phyloP scores from a whole-genome alignment of 2,797 vertebrate species.

The Onychomys torridus region DNA sequence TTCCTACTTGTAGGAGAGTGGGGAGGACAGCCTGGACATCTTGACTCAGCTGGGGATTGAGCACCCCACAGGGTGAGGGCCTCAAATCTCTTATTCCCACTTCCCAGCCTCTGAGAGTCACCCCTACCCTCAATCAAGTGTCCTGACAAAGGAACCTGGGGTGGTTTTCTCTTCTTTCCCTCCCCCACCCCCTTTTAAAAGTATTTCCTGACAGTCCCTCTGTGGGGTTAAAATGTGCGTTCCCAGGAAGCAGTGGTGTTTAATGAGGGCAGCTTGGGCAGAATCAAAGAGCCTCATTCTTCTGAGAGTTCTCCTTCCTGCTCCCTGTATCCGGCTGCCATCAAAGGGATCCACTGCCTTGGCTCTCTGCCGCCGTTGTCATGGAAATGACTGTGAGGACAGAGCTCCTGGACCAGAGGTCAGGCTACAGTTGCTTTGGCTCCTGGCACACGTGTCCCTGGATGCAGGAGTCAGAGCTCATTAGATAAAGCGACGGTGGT shows the following conservation, averaged over 20 bases:
- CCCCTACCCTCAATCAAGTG: not conserved
- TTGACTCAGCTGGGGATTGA: not conserved
- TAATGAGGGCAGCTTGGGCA: slow-evolving; percentile 66
- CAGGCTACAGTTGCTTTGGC: not conserved
- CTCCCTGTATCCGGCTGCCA: slow-evolving; percentile 61
- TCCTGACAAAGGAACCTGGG: not conserved
- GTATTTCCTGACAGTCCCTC: slow-evolving; percentile 31
- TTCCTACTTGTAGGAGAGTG: not conserved
- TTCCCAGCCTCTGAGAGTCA: not conserved
- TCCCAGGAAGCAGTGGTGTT: slow-evolving; percentile 50
- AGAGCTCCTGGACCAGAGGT: slow-evolving; percentile 59
- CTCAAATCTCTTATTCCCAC: not conserved
- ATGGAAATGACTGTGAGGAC: slow-evolving; percentile 78
- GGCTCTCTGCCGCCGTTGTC: slow-evolving; percentile 77
- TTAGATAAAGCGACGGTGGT: slow-evolving; percentile 57
- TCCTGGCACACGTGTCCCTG: fast-evolving
- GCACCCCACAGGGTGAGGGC: not conserved
- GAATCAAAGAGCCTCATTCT: slow-evolving; percentile 79
- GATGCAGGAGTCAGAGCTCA: slow-evolving; percentile 47
- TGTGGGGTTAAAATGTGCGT: slow-evolving; percentile 56
- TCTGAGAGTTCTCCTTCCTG: slow-evolving; percentile 34
- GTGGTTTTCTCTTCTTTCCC: not conserved
- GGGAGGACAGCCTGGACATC: not conserved
- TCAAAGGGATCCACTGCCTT: slow-evolving; percentile 63
- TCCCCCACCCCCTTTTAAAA: too few relatives aligned